phyloP scores from a whole-genome alignment of 2,888 invertebrate genomes.

The Dysmachus trigonus region DNA sequence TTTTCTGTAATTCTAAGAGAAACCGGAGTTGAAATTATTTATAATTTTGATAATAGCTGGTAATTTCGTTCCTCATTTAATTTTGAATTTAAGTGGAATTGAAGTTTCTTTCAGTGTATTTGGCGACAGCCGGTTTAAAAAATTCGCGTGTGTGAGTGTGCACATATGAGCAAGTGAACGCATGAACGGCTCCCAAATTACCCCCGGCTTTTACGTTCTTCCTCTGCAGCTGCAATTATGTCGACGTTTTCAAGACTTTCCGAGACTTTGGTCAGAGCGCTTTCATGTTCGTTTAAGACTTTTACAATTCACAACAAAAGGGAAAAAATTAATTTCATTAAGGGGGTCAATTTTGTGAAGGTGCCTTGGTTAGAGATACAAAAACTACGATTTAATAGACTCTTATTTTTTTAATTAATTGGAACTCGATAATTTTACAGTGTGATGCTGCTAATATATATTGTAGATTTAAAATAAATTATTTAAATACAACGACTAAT shows the following conservation, averaged over 20 bases:
- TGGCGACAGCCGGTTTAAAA: background rate
- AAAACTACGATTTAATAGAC: background rate
- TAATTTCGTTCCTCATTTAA: slow-evolving; percentile 13
- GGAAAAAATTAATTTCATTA: background rate
- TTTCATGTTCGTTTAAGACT: background rate
- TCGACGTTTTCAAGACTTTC: background rate
- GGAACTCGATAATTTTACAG: no score
- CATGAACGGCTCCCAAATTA: background rate
- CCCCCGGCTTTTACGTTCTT: background rate
- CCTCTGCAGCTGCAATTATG: background rate
- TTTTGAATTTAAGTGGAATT: background rate
- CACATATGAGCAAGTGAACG: background rate
- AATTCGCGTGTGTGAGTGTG: background rate
- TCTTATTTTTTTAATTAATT: background rate
- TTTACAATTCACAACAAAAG: background rate
- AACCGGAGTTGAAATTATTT: background rate
- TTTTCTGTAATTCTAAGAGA: background rate
- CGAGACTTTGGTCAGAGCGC: background rate
- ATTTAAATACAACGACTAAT: no score
- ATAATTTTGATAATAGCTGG: slow-evolving; percentile 6
- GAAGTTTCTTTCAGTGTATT: background rate
- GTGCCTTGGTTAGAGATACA: background rate
- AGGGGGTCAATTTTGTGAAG: background rate
- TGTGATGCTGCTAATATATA: no score
- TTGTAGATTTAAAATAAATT: no score